Percentiles rank a stretch among this genome's conserved stretches.
Evolutionary conservation across 2,888 invertebrate genomes (phyloP).

Genomic region (Pammene aurita): DNA sequence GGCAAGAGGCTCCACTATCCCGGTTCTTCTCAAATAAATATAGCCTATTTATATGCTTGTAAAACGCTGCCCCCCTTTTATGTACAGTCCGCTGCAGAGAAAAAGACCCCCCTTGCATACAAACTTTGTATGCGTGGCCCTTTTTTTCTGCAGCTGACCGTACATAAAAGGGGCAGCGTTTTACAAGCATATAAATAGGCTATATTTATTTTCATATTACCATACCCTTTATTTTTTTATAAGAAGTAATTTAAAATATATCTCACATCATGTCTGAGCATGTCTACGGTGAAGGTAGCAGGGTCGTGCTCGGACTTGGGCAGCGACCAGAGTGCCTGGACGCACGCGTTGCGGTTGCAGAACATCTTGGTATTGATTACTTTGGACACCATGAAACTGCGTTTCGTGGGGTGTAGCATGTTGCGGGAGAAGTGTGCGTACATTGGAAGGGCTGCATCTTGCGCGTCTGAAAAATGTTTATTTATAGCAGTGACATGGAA

Average conservation of each 20-base stretch:
- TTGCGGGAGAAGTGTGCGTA: constrained; percentile 51
- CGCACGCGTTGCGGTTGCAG: constrained; percentile 27
- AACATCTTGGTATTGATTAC: constrained; percentile 41
- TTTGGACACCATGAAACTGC: constrained; percentile 19
- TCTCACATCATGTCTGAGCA: constrained; percentile 66
- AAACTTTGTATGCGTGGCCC: no score
- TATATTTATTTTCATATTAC: no score
- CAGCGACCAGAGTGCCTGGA: constrained; percentile 44
- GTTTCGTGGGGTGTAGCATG: constrained; percentile 45
- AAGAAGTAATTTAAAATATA: not conserved
- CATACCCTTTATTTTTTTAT: not conserved
- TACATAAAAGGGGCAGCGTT: no score
- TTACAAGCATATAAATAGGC: no score
- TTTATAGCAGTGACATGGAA: no score
- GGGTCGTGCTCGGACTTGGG: constrained; percentile 64
- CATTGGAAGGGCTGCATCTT: constrained; percentile 43
- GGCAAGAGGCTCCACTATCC: no score
- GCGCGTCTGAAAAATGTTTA: constrained; percentile 45
- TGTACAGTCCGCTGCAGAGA: no score
- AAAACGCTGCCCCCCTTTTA: no score
- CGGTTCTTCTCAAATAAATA: no score
- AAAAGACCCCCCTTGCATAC: no score
- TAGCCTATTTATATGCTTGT: no score
- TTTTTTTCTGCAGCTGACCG: no score
- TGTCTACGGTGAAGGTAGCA: constrained; percentile 67